phyloP scores from a whole-genome alignment of 2,888 invertebrate species.

The Ceraclea dissimilis region DNA sequence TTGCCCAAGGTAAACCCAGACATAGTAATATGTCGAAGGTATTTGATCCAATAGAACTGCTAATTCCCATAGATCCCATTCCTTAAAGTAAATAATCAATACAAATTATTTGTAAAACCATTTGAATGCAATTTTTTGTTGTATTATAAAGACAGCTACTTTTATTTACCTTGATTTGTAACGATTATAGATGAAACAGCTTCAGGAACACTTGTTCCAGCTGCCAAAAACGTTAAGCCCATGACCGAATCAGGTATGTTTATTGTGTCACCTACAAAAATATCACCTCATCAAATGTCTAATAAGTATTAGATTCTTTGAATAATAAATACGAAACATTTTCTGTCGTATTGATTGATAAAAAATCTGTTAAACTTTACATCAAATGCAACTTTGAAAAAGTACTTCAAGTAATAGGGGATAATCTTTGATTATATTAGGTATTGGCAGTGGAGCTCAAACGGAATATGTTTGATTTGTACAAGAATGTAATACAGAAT shows the following conservation, averaged over 20 bases:
- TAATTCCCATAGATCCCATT: constrained; percentile 69
- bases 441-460: no score
- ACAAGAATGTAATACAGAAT: no score
- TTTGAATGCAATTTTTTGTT: no score
- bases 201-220: constrained; percentile 81
- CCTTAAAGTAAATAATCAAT: constrained; percentile 41
- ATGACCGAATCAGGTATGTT: constrained; percentile 78
- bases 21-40: constrained; percentile 75
- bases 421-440: no score
- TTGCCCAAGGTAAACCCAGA: constrained; percentile 70
- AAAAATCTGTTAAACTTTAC: no score
- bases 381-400: no score
- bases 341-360: no score
- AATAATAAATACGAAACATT: not conserved
- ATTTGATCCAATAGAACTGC: constrained; percentile 76
- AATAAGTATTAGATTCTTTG: no score
- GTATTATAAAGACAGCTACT: not conserved
- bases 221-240: constrained; percentile 76
- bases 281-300: no score
- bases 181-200: constrained; percentile 80
- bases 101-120: not conserved
- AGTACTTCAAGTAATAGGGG: no score
- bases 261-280: constrained; percentile 63
- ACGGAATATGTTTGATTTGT: no score
- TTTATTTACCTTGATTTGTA: constrained; percentile 60